phyloP scores from a whole-genome alignment of 2,113 vertebrate species.

The Himantopus leucocephalus region DNA sequence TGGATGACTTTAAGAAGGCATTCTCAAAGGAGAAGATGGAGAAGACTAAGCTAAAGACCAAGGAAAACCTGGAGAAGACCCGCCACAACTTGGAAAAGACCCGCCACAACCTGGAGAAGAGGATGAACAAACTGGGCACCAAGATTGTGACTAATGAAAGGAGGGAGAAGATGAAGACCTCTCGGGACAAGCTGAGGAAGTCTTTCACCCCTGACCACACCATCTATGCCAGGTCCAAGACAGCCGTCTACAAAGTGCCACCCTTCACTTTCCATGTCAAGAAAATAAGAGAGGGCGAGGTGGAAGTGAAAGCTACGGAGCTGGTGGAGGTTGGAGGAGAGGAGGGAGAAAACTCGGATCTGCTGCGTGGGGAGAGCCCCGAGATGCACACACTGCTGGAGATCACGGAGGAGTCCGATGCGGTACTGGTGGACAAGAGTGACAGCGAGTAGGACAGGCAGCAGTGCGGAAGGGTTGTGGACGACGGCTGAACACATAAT shows the following conservation, averaged over 20 bases:
- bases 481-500: slow-evolving; percentile 14
- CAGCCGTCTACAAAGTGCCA: slow-evolving; percentile 92
- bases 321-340: slow-evolving; percentile 85
- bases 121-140: slow-evolving; percentile 92
- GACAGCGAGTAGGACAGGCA: slow-evolving; percentile 75
- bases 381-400: slow-evolving; percentile 86
- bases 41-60: slow-evolving; percentile 91
- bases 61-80: slow-evolving; percentile 95
- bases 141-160: slow-evolving; percentile 89
- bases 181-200: slow-evolving; percentile 92
- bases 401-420: slow-evolving; percentile 87
- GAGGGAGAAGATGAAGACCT: slow-evolving; percentile 89
- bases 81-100: slow-evolving; percentile 96
- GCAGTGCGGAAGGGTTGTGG: background rate
- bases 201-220: slow-evolving; percentile 91
- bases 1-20: slow-evolving; percentile 94
- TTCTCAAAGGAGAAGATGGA: slow-evolving; percentile 97
- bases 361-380: slow-evolving; percentile 85
- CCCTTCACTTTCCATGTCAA: slow-evolving; percentile 98
- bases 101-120: slow-evolving; percentile 89
- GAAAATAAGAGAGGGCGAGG: slow-evolving; percentile 92
- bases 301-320: slow-evolving; percentile 86
- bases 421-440: slow-evolving; percentile 85
- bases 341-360: slow-evolving; percentile 81
- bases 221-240: slow-evolving; percentile 88